phyloP scores from a whole-genome alignment of 2,797 vertebrate genomes.

The Cuniculus paca region DNA sequence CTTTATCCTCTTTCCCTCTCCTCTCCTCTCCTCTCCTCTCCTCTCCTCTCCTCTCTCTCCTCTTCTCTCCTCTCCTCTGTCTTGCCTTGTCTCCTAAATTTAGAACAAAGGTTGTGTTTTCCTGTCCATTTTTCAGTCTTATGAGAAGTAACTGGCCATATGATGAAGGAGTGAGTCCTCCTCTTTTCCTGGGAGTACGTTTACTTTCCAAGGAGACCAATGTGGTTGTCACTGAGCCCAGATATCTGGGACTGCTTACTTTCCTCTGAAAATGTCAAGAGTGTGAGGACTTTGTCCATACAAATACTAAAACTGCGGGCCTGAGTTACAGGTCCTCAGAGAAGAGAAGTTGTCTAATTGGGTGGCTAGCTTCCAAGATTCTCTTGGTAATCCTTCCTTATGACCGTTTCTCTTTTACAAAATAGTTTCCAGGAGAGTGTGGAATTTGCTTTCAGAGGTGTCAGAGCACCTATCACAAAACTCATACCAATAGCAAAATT shows the following conservation, averaged over 20 bases:
- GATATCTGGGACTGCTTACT: constrained; percentile 63
- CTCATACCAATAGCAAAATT: constrained; percentile 54
- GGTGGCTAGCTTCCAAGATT: constrained; percentile 71
- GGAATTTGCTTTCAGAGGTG: constrained; percentile 71
- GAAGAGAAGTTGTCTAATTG: constrained; percentile 74
- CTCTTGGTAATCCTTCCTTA: constrained; percentile 66
- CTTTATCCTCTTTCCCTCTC: too few species aligned
- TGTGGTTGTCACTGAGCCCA: constrained; percentile 45
- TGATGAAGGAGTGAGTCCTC: constrained; percentile 70
- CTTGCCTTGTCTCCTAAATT: constrained; percentile 15
- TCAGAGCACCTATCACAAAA: constrained; percentile 70
- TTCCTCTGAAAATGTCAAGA: constrained; percentile 73
- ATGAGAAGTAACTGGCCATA: not conserved
- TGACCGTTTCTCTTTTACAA: constrained; percentile 72
- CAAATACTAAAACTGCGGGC: constrained; percentile 66
- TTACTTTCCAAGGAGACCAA: constrained; percentile 73
- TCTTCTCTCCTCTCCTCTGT: not conserved
- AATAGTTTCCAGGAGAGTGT: constrained; percentile 79
- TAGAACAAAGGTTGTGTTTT: constrained; percentile 47
- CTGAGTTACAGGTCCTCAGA: constrained; percentile 72
- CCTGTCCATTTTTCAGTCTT: constrained; percentile 31
- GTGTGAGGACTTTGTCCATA: constrained; percentile 54
- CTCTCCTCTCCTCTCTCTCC: not conserved
- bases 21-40: not conserved
- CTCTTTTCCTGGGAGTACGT: constrained; percentile 80